phyloP scores from a whole-genome alignment of 1,140 invertebrate genomes.

The Leptonema lineaticorne region DNA sequence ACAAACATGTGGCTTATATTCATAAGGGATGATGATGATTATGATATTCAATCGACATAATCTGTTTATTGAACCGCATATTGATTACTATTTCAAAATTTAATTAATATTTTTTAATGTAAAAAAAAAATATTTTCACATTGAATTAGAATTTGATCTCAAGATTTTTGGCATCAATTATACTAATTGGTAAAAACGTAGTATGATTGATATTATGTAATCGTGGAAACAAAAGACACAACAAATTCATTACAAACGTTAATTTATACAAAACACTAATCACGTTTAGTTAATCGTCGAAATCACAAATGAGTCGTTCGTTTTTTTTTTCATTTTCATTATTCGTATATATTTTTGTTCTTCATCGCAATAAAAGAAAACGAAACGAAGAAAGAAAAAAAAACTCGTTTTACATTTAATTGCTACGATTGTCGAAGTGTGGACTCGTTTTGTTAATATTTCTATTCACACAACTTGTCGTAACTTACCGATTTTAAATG shows the following conservation, averaged over 20 bases:
- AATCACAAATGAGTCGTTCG: conserved; percentile 9
- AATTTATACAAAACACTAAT: conserved; percentile 13
- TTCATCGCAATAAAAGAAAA: neutral
- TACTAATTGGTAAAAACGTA: too few relatives aligned
- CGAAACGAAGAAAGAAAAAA: neutral
- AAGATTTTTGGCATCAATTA: too few relatives aligned
- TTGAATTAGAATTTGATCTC: too few relatives aligned
- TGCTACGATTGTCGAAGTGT: neutral
- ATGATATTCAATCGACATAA: conserved; percentile 6
- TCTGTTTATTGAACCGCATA: neutral
- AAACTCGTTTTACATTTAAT: neutral
- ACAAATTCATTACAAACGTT: neutral
- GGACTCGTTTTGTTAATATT: neutral
- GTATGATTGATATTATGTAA: too few relatives aligned
- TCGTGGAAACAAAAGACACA: too few relatives aligned
- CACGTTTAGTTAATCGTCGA: conserved; percentile 14
- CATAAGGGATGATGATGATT: neutral
- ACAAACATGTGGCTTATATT: neutral
- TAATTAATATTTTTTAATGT: neutral
- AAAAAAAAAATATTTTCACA: too few relatives aligned
- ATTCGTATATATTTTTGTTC: neutral
- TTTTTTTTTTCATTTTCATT: neutral
- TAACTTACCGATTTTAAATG: too few relatives aligned
- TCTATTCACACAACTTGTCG: too few relatives aligned
- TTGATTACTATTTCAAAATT: neutral